Percentiles rank a stretch among this genome's conserved stretches.
Evolutionary conservation across 2,888 invertebrate species (phyloP).

Genomic region (Spisula subtruncata): DNA sequence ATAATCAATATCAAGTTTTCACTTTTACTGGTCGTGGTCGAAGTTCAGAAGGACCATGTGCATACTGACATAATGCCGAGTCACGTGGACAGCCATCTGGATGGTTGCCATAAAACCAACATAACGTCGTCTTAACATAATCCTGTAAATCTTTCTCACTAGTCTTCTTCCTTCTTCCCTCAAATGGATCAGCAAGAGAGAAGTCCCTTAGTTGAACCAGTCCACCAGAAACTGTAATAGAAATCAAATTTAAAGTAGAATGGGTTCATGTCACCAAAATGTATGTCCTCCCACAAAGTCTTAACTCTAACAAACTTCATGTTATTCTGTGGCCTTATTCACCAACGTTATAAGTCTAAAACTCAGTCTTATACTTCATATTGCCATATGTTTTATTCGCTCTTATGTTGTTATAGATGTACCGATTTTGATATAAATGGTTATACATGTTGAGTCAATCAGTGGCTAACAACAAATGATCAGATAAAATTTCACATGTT

Average conservation of each 20-base stretch:
- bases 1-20: slow-evolving; percentile 32
- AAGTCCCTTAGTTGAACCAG: slow-evolving; percentile 83
- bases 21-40: slow-evolving; percentile 58
- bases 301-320: too few species aligned
- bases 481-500: too few species aligned
- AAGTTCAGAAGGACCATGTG: slow-evolving; percentile 89
- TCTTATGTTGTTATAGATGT: too few species aligned
- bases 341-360: too few species aligned
- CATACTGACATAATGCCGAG: slow-evolving; percentile 92
- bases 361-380: too few species aligned
- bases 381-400: too few species aligned
- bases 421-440: too few species aligned
- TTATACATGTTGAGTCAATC: too few species aligned
- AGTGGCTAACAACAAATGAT: too few species aligned
- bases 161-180: slow-evolving; percentile 63
- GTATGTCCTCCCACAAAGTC: too few species aligned
- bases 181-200: slow-evolving; percentile 77
- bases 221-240: slow-evolving; percentile 83
- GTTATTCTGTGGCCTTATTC: too few species aligned
- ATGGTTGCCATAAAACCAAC: slow-evolving; percentile 95
- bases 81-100: slow-evolving; percentile 94
- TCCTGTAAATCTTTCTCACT: slow-evolving; percentile 55
- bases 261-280: too few species aligned
- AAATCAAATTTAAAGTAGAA: neutral
- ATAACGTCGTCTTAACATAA: slow-evolving; percentile 88